phyloP scores from a whole-genome alignment of 2,888 invertebrate genomes.

The Megaustenia siamemsis region DNA sequence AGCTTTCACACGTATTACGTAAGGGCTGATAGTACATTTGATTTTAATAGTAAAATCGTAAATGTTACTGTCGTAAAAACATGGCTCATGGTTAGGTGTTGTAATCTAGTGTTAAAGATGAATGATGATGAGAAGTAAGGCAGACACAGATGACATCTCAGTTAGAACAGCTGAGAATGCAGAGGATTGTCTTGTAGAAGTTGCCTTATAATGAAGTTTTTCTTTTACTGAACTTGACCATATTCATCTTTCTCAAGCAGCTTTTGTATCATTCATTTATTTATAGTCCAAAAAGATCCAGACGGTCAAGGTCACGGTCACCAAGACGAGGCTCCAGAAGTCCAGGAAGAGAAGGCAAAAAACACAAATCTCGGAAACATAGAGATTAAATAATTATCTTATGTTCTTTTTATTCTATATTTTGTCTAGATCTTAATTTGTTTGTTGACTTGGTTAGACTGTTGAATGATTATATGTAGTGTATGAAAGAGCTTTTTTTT shows the following conservation, averaged over 20 bases:
- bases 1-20: too few species aligned
- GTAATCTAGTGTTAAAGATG: too few species aligned
- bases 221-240: not conserved
- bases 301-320: slow-evolving; percentile 63
- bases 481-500: not conserved
- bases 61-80: too few species aligned
- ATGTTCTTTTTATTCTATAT: not conserved
- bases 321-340: slow-evolving; percentile 65
- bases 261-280: too few species aligned
- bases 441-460: not conserved
- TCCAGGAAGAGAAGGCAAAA: slow-evolving; percentile 68
- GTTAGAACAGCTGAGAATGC: too few species aligned
- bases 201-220: not conserved
- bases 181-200: not conserved
- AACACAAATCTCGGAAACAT: slow-evolving; percentile 70
- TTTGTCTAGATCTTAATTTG: not conserved
- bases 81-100: too few species aligned
- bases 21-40: too few species aligned
- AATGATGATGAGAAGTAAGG: too few species aligned
- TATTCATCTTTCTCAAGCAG: not conserved
- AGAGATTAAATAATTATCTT: slow-evolving; percentile 49
- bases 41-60: too few species aligned
- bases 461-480: not conserved
- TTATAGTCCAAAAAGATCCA: slow-evolving; percentile 64
- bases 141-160: too few species aligned